Evolutionary conservation across 2,113 vertebrate species (phyloP), one percentile per base, ranked within the genome.

Genomic region (Pygoscelis adeliae): DNA sequence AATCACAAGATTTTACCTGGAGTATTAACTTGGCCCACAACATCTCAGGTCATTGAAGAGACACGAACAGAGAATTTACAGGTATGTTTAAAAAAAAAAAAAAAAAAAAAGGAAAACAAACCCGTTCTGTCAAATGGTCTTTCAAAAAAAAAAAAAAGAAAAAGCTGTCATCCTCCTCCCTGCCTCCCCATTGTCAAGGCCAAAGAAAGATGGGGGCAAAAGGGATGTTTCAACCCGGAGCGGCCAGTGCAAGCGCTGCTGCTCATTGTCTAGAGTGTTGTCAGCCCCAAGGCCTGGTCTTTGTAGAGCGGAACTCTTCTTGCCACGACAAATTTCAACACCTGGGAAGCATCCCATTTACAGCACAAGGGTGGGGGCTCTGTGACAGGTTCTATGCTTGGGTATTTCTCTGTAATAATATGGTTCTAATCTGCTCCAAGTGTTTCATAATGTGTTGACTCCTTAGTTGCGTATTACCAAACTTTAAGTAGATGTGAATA

Each of bases 21-120:
- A 50, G 98, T 99, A 89, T 97, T 99, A 84, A 99, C 98, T 18
- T 99, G 99, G 99, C 99, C 99, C 18, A 98, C 99, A 85, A 99
- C 99, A 9, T 98, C 98, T 85, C 96, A 98, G 83, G 94, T 99
- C 71, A 98, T 99, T 56, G 98, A 99, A 97, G 99, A 99, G 95
- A 98, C 99, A 3, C 96, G 98, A n/a, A 93, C 92, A 8, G 98
- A 99, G 21, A 97, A 97, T 96, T 98, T 99, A 93, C 98, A 98
- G 98, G 99, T 99, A 87, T 50, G 70, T 26, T 59, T 9, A 36
- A n/a, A 32, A 53, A 52, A 61, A 29, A 44, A 53, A 38, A 32
- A 52, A 52, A 47, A 27, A 34, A 52, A 36, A 50, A 27, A 6
- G 5, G 4, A 15, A 20, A 49, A 58, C 59, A 53, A 53, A 1